Percentiles rank a stretch among this genome's conserved stretches.
These are phyloP conservation scores for Polypedilum pembai DNA, from an alignment of 1,140 invertebrate species.

Conservation along the genomic window DNA sequence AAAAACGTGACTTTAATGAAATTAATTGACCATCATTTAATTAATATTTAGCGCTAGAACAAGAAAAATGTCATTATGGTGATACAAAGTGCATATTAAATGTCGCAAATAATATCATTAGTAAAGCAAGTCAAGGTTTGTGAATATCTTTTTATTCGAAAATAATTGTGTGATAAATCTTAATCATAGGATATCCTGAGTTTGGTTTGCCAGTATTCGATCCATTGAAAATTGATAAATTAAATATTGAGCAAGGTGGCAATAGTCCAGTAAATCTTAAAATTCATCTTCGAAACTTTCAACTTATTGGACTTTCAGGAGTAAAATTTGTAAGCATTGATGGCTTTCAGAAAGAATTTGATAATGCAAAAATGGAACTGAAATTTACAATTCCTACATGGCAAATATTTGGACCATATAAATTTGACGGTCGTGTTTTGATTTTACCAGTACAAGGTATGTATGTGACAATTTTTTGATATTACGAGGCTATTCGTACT, in stretches of 20 bases:
- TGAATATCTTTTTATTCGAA: neutral
- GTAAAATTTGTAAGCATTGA: neutral
- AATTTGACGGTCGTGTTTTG: slow-evolving; percentile 42
- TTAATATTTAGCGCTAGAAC: neutral
- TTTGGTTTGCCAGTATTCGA: neutral
- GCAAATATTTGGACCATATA: slow-evolving; percentile 40
- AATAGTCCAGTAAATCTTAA: neutral
- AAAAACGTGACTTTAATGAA: too few relatives aligned
- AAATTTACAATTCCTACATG: slow-evolving; percentile 29
- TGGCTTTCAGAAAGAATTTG: neutral
- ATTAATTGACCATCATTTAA: neutral
- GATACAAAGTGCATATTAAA: neutral
- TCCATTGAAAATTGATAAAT: neutral
- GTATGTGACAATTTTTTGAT: slow-evolving; percentile 30
- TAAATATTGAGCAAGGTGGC: neutral
- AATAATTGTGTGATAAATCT: neutral
- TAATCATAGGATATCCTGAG: neutral
- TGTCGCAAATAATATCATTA: neutral
- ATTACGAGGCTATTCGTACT: too few relatives aligned
- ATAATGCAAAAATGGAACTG: slow-evolving; percentile 32
- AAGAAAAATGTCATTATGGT: slow-evolving; percentile 5
- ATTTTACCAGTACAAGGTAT: slow-evolving; percentile 43
- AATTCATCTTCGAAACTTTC: neutral
- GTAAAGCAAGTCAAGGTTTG: neutral
- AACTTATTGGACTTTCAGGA: neutral